Evolutionary conservation across 2,797 vertebrate genomes (phyloP), one percentile per base, ranked within the genome.

Genomic region (Eurystomus glaucurus): DNA sequence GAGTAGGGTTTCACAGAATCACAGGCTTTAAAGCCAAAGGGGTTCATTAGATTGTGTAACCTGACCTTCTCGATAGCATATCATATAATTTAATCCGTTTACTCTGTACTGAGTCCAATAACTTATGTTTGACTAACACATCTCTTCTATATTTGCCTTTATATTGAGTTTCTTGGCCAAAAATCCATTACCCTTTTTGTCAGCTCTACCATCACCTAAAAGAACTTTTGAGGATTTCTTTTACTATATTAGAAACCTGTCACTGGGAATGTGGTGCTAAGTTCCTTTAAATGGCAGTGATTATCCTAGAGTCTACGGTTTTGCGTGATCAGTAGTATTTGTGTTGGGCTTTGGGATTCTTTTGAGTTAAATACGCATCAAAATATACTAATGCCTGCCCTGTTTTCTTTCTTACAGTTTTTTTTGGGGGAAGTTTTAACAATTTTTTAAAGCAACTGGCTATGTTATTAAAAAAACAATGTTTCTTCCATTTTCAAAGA

Each of bases 151-250:
- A 92, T 97, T 96, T 96, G 94, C 94, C 90, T 96, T 95, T 77
- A 92, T 97, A 93, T 95, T 96, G 88, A 95, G 93, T 93, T 93
- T 95, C 94, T 77, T 89, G 86, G 68, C 95, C 93, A 95, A 96
- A 97, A 97, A 79, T 71, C 86, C 71, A 46, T 96, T 90, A 89
- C 64, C 83, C 87, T 95, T 97, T 97, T 89, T 76, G 88, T 93
- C 83, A 89, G 84, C 41, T 71, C 64, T 94, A 62, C 90, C 45
- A 60, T 33, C n/a, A 65, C 41, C 31, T 46, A 3, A 6, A 85
- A 52, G 78, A 87, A 90, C 68, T 89, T 94, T 1, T 6, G 64
- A 57, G 68, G 57, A 65, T 85, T 95, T 82, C 51, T 82, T 45
- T 35, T 39, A 11, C 37, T 77, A 11, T 52, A 10, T 85, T 65